Conservation (phyloP, 1,140 invertebrate genomes). For the Schlechtendalia chinensis region DNA sequence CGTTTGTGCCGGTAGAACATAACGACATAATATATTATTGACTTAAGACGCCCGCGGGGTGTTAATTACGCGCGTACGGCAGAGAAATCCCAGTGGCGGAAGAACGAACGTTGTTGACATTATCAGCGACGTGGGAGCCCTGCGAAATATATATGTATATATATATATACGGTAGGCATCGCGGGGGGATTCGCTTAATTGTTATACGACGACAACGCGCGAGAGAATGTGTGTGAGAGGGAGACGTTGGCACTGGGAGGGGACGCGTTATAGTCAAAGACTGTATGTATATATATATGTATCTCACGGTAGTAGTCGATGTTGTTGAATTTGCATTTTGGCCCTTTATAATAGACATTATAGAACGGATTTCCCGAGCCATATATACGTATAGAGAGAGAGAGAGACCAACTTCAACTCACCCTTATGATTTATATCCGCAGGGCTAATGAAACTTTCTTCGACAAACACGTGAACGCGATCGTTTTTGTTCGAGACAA, state of each 20-base stretch:
- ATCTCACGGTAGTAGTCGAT: constrained; percentile 21
- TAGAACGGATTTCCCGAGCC: constrained; percentile 40
- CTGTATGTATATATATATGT: not conserved
- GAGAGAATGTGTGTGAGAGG: not conserved
- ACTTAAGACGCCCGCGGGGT: constrained; percentile 15
- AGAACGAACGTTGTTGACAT: constrained; percentile 33
- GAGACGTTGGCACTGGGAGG: too few species aligned
- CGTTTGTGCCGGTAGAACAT: not conserved
- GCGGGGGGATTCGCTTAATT: constrained; percentile 45
- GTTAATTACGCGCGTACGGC: constrained; percentile 36
- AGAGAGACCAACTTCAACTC: constrained; percentile 2
- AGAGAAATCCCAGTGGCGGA: constrained; percentile 35
- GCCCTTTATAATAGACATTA: constrained; percentile 47
- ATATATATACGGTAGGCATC: not conserved
- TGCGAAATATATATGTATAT: not conserved
- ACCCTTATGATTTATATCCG: constrained; percentile 34
- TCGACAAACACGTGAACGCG: constrained; percentile 5
- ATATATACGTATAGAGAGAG: not conserved
- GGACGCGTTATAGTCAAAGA: constrained; percentile 12
- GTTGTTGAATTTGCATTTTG: constrained; percentile 44
- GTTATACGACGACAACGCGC: constrained; percentile 39
- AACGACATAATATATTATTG: constrained; percentile 8
- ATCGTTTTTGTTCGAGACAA: constrained; percentile 39
- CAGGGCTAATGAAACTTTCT: constrained; percentile 38
- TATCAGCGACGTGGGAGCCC: not conserved